Conservation (phyloP, 2,888 invertebrate genomes). For the Xestobium rufovillosum region DNA sequence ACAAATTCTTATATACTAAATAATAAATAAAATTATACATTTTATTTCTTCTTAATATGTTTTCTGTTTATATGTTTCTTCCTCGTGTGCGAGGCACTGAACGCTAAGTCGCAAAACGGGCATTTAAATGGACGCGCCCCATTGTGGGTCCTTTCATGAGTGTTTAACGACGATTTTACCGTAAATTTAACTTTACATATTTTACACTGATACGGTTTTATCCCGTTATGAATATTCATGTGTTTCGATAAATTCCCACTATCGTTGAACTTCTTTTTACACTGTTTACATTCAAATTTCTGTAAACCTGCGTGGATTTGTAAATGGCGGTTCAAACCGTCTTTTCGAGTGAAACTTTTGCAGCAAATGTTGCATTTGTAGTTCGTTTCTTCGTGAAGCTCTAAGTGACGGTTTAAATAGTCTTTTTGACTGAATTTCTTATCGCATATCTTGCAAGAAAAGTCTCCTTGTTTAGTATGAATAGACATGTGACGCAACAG, state of each 20-base stretch:
- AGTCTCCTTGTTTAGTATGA: too few relatives aligned
- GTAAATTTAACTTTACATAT: neutral
- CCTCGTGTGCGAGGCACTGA: neutral
- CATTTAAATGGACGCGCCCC: neutral
- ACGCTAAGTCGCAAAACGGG: neutral
- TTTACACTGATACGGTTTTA: constrained; percentile 1
- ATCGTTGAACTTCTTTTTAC: neutral
- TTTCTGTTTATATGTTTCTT: too few relatives aligned
- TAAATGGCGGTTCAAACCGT: neutral
- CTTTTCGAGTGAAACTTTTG: neutral
- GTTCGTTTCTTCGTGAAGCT: too few relatives aligned
- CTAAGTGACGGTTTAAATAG: neutral
- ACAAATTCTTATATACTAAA: too few relatives aligned
- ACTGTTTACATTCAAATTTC: neutral
- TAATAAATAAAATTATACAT: too few relatives aligned
- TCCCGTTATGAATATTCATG: neutral
- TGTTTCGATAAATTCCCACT: constrained; percentile 1
- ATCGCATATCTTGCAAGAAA: neutral
- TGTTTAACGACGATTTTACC: neutral
- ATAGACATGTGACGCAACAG: too few relatives aligned
- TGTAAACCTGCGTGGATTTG: neutral
- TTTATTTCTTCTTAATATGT: too few relatives aligned
- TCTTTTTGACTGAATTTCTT: neutral
- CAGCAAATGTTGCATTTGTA: neutral
- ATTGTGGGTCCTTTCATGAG: neutral